These are phyloP conservation scores for Clostera curtula DNA, from an alignment of 2,888 invertebrate genomes.

Conservation along the genomic window DNA sequence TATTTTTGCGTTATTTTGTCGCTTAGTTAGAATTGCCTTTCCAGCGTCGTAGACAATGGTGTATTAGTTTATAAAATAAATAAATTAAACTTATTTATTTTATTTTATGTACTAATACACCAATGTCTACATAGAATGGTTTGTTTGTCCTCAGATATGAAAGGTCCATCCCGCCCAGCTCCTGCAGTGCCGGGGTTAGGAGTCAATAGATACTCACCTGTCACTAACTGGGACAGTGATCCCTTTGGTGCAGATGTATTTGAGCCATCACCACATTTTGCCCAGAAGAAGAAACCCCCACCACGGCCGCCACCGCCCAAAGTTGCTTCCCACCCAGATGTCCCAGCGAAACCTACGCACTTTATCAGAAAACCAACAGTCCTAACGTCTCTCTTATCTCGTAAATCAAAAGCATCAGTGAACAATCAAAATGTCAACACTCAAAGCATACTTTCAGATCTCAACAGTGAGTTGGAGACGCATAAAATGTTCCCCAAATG, in stretches of 20 bases:
- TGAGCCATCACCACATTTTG: constrained; percentile 51
- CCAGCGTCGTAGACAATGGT: no score
- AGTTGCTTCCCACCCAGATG: constrained; percentile 49
- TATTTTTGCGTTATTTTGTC: no score
- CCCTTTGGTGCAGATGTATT: constrained; percentile 68
- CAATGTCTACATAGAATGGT: not conserved
- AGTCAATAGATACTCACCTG: constrained; percentile 66
- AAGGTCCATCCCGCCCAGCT: constrained; percentile 76
- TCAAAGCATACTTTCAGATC: constrained; percentile 31
- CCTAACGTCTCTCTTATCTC: constrained; percentile 50
- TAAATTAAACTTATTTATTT: not conserved
- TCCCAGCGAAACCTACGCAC: constrained; percentile 68
- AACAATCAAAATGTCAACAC: constrained; percentile 28
- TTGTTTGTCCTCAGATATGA: constrained; percentile 66
- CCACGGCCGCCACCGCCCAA: constrained; percentile 83
- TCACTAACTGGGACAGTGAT: constrained; percentile 72
- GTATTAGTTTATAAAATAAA: no score
- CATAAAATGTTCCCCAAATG: constrained; percentile 62
- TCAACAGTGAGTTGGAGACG: constrained; percentile 45
- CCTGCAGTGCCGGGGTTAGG: constrained; percentile 63
- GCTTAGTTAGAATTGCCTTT: no score
- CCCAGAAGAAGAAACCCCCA: constrained; percentile 80
- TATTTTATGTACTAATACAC: not conserved
- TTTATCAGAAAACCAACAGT: constrained; percentile 68
- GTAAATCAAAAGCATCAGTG: constrained; percentile 46